Percentiles rank a stretch among this genome's conserved stretches.
Evolutionary conservation across 2,797 vertebrate genomes (phyloP).

Genomic region (Cynodonichthys magdalenae): DNA sequence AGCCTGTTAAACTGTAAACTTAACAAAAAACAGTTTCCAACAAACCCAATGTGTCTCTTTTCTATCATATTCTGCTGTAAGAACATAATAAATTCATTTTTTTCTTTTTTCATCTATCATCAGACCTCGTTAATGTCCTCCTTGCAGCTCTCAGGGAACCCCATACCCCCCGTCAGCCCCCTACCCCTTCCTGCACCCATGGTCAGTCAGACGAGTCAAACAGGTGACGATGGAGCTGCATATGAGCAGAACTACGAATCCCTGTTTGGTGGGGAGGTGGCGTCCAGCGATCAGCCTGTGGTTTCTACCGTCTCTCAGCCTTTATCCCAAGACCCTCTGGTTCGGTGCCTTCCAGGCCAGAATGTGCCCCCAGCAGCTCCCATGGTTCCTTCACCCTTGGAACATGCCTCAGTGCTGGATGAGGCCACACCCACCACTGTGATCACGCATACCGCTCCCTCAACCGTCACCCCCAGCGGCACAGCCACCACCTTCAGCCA

Average conservation of each 20-base stretch:
- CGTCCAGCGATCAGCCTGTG: slow-evolving; percentile 37
- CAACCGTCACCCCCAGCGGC: slow-evolving; percentile 81
- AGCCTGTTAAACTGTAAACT: neutral
- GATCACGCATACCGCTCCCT: slow-evolving; percentile 86
- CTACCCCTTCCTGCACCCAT: slow-evolving; percentile 71
- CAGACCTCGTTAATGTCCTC: slow-evolving; percentile 73
- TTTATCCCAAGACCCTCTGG: slow-evolving; percentile 69
- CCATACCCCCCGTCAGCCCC: slow-evolving; percentile 75
- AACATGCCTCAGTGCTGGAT: slow-evolving; percentile 39
- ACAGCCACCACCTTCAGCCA: slow-evolving; percentile 87
- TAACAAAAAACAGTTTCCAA: neutral
- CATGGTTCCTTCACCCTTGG: slow-evolving; percentile 54
- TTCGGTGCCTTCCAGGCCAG: slow-evolving; percentile 73
- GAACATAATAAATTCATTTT: slow-evolving; percentile 18
- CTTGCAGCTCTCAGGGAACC: slow-evolving; percentile 75
- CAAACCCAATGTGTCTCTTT: neutral
- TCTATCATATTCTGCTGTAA: slow-evolving; percentile 1
- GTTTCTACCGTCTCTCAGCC: slow-evolving; percentile 44
- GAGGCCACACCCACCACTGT: slow-evolving; percentile 73
- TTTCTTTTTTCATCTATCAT: slow-evolving; percentile 68
- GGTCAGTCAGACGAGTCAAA: slow-evolving; percentile 67
- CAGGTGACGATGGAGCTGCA: slow-evolving; percentile 54
- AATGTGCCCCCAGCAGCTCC: slow-evolving; percentile 45
- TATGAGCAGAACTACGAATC: slow-evolving; percentile 84
- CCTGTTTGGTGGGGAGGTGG: slow-evolving; percentile 79